Evolutionary conservation across 2,888 invertebrate species (phyloP).

Genomic region (Chaetogeoica ovagalla): DNA sequence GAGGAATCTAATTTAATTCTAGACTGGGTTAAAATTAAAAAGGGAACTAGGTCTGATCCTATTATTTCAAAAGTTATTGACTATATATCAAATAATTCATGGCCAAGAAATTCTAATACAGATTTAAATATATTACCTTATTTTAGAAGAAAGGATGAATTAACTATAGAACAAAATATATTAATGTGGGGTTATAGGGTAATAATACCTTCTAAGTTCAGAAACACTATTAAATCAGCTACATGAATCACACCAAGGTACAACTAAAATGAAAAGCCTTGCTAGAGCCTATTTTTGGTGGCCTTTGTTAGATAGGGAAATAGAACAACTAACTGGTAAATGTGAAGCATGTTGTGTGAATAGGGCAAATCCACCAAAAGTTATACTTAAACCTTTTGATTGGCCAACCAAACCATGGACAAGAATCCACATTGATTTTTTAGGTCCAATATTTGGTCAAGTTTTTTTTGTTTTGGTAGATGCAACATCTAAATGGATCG

Average conservation of each 20-base stretch:
- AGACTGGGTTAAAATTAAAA: conserved; percentile 24
- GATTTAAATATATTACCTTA: conserved; percentile 14
- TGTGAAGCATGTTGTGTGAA: conserved; percentile 18
- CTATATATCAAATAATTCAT: conserved; percentile 5
- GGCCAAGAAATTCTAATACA: conserved; percentile 13
- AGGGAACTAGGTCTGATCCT: conserved; percentile 18
- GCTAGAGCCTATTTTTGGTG: conserved; percentile 23
- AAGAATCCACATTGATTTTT: conserved; percentile 20
- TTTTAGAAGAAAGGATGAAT: conserved; percentile 23
- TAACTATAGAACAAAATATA: conserved; percentile 19
- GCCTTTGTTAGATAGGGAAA: neutral
- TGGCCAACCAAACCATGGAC: conserved; percentile 15
- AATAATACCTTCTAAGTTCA: conserved; percentile 17
- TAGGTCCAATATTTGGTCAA: conserved; percentile 20
- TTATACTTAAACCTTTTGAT: conserved; percentile 12
- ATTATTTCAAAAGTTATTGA: conserved; percentile 17
- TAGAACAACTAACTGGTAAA: neutral
- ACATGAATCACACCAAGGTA: conserved; percentile 18
- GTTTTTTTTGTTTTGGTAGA: conserved; percentile 18
- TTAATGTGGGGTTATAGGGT: conserved; percentile 15
- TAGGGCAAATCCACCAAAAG: conserved; percentile 21
- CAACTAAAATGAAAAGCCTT: conserved; percentile 25
- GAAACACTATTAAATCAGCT: conserved; percentile 10
- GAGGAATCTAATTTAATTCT: conserved; percentile 18
- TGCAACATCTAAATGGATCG: conserved; percentile 9